Base-by-base conservation (phyloP, 2,113 vertebrate species). In the Hucho hucho region DNA sequence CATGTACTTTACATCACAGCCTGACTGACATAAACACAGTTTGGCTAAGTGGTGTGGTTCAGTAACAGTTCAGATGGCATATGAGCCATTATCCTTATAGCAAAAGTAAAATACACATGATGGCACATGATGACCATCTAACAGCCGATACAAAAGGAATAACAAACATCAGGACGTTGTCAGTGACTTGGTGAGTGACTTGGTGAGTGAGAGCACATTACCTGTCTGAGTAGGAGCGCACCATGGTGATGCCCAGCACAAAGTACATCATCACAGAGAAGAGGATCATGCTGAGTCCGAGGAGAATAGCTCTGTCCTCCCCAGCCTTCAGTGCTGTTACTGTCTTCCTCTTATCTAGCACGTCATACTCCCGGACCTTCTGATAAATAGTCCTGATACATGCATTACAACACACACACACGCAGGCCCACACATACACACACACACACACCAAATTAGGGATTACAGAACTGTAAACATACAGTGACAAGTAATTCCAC, bases 341-440 rank as follows among this genome's bases (percentile, higher is more conserved):
- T 14, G 95, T 97, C 94, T 96, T 98, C 91, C 93, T 96, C 93
- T 96, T 97, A 90, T 98, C 97, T 93, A 98, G 92, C 75, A 96
- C 90, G 58, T 96, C 96, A 1, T 94, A 94, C 88, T 96, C 95
- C 64, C 92, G 94, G 88, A 96, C 94, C 93, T 95, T 97, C 93
- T 96, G 95, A 92, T 98, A 97, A 91, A 96, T 94, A 85, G 95
- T 96, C 92, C 97, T 98, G 91, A 61, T 22, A 22, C 58, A 22
- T 22, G 37, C 37, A 43, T 43, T 43, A 61, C 53, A 56, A 18
- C 49, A 56, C 24, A 65, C 63, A 64, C 64, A 65, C 64, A 25
- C 22, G 4, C 63, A 64, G 6, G 13, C 63, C 24, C 63, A 53
- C 12, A 53, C 11, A 53, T 13, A 53, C 13, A 56, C n/a, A 22